Base-by-base conservation (phyloP, 2,888 invertebrate genomes). In the Anodontia alba region DNA sequence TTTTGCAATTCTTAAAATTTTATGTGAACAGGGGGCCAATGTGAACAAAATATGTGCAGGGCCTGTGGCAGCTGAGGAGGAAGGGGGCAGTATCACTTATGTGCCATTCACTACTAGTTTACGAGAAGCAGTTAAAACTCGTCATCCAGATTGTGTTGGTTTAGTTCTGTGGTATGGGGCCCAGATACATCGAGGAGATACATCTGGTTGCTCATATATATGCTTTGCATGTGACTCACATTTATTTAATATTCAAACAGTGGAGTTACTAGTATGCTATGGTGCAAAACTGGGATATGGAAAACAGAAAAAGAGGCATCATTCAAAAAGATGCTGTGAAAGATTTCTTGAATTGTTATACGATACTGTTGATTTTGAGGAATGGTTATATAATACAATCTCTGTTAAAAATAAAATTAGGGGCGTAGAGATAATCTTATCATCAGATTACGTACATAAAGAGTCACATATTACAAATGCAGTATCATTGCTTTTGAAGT, bases 1-100 rank as follows among this genome's bases (percentile, higher is more conserved):
- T 43, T 51, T 66, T 26, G 36, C 23, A 29, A 81, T 73, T 26
- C 43, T 76, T 1, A 49, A 70, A 1, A 36, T 81, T 23, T 66
- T 84, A 5, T 38, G 79, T 33, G 75, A 57, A 23, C 51, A 76
- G 51, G 77, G 79, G n/a, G 79, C 84, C 15, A 31, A 77, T 43
- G 67, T 69, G 15, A 68, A 81, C 12, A 42, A 57, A 15, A 72
- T 68, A 23, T 69, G 79, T 31, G 49, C 77, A 15, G 84, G 81
- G 3, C 74, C 78, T 7, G 62, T 62, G 54, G 20, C 51, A n/a
- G 17, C 23, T 7, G 79, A 84, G 33, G 84, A 81, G 51, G 81
- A 84, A 69, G 84, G 84, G 2, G 81, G 77, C 8, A 71, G 68
- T 17, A 38, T 74, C 1, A 54, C 51, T 17, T 81, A 80, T 26